Conservation (phyloP, 1,140 invertebrate species). For the Zophobas atratus region DNA sequence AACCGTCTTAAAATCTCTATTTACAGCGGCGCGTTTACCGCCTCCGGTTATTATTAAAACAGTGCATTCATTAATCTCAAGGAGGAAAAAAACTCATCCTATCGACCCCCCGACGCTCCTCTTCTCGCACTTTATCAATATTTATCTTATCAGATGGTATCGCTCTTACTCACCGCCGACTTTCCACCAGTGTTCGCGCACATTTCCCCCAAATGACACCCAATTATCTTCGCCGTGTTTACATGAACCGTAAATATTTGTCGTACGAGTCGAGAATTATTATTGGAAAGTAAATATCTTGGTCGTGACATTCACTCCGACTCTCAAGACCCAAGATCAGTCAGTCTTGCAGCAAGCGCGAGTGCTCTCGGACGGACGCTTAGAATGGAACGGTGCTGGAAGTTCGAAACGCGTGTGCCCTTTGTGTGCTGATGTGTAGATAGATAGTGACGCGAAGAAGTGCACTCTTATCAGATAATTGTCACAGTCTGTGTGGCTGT, state of each 20-base stretch:
- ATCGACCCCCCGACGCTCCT: not conserved
- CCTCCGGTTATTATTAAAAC: slow-evolving; percentile 2
- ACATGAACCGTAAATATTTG: slow-evolving; percentile 24
- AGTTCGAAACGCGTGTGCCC: too few species aligned
- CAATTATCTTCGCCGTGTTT: slow-evolving; percentile 2
- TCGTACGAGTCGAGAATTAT: slow-evolving; percentile 20
- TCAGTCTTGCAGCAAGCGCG: slow-evolving; percentile 26
- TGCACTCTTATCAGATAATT: too few species aligned
- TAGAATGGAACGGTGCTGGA: not conserved
- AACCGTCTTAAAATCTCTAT: not conserved
- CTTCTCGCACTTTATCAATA: slow-evolving; percentile 16
- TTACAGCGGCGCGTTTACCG: not conserved
- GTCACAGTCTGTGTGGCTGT: too few species aligned
- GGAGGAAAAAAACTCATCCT: not conserved
- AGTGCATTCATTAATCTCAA: not conserved
- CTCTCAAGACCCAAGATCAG: slow-evolving; percentile 37
- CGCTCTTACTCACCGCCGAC: not conserved
- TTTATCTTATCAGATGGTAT: slow-evolving; percentile 14
- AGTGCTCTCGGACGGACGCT: slow-evolving; percentile 9
- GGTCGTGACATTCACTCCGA: slow-evolving; percentile 29
- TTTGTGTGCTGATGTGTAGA: too few species aligned
- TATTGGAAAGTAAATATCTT: slow-evolving; percentile 42
- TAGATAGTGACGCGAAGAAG: too few species aligned
- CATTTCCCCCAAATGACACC: not conserved
- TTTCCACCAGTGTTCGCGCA: not conserved